Evolutionary conservation across 2,888 invertebrate species (phyloP), one percentile per base, ranked within the genome.

Genomic region (Pammene fasciana): DNA sequence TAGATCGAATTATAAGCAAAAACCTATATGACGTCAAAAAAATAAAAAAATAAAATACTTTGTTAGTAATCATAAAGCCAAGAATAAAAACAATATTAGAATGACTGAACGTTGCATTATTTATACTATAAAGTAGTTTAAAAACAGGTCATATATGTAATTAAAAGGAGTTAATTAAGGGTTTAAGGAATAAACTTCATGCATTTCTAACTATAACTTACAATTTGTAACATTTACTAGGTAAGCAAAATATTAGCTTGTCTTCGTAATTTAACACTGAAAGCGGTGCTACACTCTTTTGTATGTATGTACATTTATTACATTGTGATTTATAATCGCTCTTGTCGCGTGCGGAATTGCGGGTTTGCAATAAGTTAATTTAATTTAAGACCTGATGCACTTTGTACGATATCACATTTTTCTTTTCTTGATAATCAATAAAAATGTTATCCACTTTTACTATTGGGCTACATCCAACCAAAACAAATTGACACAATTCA

Each of bases 251-350:
- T 76, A 70, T 72, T 76, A 65, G 70, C 65, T 52, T 43, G 50
- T 59, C 59, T 59, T 54, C 13, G n/a, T 50, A 64, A 38, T 41
- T 67, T n/a, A 55, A 88, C 82, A 87, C 77, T 76, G 75, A 88
- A 90, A 91, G 91, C 90, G 78, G 88, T 86, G 86, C 85, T 80
- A 87, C 82, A 86, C 79, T 80, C 82, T 84, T 84, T 84, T 85
- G 76, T 81, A 79, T 81, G 83, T 82, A 85, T 86, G 75, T 85
- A 84, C 81, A 86, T 87, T 62, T 52, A 89, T 92, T 91, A 90
- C 90, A 90, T 91, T 92, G 91, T 88, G 89, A 84, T 81, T 82
- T 81, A 80, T 83, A 84, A 85, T 87, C 83, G 85, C 86, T 89
- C 80, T 89, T 89, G 90, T 85, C 82, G 82, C 81, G 91, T 91